phyloP scores from a whole-genome alignment of 2,888 invertebrate genomes.

The Apotomis turbidana region DNA sequence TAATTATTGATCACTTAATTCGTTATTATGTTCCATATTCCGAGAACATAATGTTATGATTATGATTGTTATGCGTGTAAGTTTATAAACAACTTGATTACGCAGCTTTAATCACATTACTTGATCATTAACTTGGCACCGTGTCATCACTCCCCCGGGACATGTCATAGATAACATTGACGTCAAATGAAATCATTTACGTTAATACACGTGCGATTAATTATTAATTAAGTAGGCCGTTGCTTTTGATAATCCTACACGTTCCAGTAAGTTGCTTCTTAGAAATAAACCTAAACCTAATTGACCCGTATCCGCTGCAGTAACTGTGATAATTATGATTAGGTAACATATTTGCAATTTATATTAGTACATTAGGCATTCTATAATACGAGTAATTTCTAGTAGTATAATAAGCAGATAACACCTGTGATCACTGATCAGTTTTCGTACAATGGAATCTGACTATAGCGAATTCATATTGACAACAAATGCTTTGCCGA shows the following conservation, averaged over 20 bases:
- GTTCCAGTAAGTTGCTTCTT: background rate
- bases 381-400: no score
- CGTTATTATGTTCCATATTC: background rate
- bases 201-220: conserved; percentile 27
- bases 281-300: conserved; percentile 12
- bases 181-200: conserved; percentile 27
- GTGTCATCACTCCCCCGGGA: conserved; percentile 29
- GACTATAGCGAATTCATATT: no score
- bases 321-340: conserved; percentile 5
- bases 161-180: conserved; percentile 34
- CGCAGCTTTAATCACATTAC: background rate
- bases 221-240: conserved; percentile 24
- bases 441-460: no score
- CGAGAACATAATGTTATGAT: background rate
- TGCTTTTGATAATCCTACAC: conserved; percentile 13
- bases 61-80: background rate
- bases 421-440: no score
- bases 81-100: conserved; percentile 8
- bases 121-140: conserved; percentile 19
- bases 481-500: no score
- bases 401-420: background rate
- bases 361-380: no score
- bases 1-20: background rate
- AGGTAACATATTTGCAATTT: background rate
- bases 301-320: conserved; percentile 10